Evolutionary conservation across 2,113 vertebrate genomes (phyloP).

Genomic region (Rhinichthys klamathensis): DNA sequence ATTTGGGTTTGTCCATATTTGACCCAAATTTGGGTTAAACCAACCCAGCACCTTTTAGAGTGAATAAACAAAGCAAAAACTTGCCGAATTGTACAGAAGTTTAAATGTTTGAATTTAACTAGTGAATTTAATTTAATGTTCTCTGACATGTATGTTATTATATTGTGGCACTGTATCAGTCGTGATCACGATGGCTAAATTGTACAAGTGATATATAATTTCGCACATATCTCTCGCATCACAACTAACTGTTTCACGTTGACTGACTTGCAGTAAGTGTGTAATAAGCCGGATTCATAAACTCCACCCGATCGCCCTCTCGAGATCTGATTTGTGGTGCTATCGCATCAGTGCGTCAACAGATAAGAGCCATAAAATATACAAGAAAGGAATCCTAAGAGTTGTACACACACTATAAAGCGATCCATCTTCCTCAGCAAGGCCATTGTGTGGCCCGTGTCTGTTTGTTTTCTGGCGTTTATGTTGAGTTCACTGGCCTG

Average conservation of each 20-base stretch:
- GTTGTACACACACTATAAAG: neutral
- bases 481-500: neutral
- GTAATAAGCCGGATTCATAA: neutral
- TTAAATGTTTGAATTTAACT: too few relatives aligned
- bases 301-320: neutral
- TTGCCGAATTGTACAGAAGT: too few relatives aligned
- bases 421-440: neutral
- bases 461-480: conserved; percentile 33
- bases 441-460: neutral
- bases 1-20: too few relatives aligned
- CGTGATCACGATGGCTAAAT: neutral
- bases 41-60: too few relatives aligned
- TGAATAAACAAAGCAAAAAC: too few relatives aligned
- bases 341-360: neutral
- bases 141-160: too few relatives aligned
- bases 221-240: too few relatives aligned
- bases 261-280: neutral
- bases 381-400: neutral
- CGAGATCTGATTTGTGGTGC: neutral
- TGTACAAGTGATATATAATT: neutral
- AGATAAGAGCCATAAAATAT: neutral
- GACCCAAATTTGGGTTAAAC: too few relatives aligned
- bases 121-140: too few relatives aligned
- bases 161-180: too few relatives aligned
- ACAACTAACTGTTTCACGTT: neutral